phyloP scores from a whole-genome alignment of 2,888 invertebrate genomes.

The Chrysotoxum bicinctum region DNA sequence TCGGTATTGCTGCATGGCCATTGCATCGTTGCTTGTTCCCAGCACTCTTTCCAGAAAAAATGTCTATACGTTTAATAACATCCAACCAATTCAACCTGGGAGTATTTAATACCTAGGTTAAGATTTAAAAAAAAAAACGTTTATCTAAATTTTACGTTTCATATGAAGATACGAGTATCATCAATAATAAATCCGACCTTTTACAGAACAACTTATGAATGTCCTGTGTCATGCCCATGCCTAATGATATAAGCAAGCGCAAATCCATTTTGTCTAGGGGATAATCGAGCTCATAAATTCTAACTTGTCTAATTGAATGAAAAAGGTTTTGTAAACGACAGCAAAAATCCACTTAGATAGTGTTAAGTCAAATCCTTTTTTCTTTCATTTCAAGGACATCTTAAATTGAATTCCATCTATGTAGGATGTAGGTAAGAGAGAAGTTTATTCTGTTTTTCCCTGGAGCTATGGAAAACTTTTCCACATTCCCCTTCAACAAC shows the following conservation, averaged over 20 bases:
- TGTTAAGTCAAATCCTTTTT: constrained; percentile 22
- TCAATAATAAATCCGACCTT: not conserved
- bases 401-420: not conserved
- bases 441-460: not conserved
- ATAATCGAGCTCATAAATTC: constrained; percentile 22
- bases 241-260: not conserved
- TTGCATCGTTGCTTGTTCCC: too few relatives aligned
- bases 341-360: constrained; percentile 4
- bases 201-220: not conserved
- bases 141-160: not conserved
- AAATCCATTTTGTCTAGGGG: constrained; percentile 8
- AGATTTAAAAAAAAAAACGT: not conserved
- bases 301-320: constrained; percentile 12
- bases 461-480: not conserved
- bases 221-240: not conserved
- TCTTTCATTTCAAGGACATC: not conserved
- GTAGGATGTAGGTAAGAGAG: not conserved
- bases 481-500: not conserved
- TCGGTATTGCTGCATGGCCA: too few relatives aligned
- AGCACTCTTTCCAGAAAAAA: too few relatives aligned
- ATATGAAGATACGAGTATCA: not conserved
- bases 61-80: too few relatives aligned
- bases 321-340: constrained; percentile 19
- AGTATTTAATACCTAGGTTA: not conserved
- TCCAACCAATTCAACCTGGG: too few relatives aligned